These are phyloP conservation scores for Pseudomugil tenellus DNA, from an alignment of 2,797 vertebrate species.

Conservation along the genomic window DNA sequence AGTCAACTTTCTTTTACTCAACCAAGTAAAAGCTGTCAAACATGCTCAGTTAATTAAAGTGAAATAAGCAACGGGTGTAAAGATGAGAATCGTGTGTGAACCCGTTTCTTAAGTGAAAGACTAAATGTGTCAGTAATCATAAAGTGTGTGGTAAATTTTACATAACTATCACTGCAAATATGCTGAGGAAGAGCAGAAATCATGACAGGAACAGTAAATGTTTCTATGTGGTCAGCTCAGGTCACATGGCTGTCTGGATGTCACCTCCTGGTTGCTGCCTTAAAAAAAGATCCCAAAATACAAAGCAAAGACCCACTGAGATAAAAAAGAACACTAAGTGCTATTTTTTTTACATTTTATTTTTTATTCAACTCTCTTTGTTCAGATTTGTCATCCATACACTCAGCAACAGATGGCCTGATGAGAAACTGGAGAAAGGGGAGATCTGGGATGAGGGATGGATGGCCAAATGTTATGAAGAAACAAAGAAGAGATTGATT, in stretches of 20 bases:
- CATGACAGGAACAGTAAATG: too few relatives aligned
- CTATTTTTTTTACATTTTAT: background rate
- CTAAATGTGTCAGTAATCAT: too few relatives aligned
- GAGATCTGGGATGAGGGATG: slow-evolving; percentile 32
- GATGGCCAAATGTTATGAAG: slow-evolving; percentile 41
- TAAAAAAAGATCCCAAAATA: background rate
- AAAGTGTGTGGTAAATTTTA: background rate
- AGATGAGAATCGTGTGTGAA: background rate
- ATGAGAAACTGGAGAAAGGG: slow-evolving; percentile 35
- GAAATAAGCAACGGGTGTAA: background rate
- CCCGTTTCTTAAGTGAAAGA: too few relatives aligned
- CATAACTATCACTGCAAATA: background rate
- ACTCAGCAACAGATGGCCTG: slow-evolving; percentile 59
- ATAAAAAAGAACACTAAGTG: slow-evolving; percentile 3
- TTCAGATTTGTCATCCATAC: slow-evolving; percentile 29
- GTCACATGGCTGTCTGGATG: background rate
- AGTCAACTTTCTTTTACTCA: too few relatives aligned
- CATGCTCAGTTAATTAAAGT: background rate
- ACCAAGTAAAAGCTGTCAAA: too few relatives aligned
- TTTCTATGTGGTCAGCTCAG: background rate
- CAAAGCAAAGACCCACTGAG: background rate
- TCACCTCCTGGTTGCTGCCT: background rate
- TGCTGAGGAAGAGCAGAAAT: background rate
- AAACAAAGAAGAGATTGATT: slow-evolving; percentile 60
- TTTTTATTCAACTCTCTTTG: slow-evolving; percentile 11